Conservation (phyloP, 2,888 invertebrate species). For the Macrosoma leucophasiata region DNA sequence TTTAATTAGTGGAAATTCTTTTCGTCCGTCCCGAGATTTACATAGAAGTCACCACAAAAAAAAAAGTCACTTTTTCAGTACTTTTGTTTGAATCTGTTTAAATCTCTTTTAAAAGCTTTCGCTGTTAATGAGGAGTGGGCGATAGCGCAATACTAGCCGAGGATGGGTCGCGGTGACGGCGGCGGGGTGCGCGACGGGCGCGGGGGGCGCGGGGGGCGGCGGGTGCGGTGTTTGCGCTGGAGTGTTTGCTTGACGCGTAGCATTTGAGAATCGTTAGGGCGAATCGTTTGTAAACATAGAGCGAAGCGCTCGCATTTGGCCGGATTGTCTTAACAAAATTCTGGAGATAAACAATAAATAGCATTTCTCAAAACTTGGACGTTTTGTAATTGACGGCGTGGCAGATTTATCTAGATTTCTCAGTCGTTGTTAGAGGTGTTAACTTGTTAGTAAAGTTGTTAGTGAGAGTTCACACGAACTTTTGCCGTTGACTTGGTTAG, state of each 20-base stretch:
- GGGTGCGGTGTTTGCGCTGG: slow-evolving; percentile 53
- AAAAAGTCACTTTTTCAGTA: slow-evolving; percentile 59
- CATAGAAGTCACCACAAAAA: slow-evolving; percentile 67
- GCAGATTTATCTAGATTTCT: slow-evolving; percentile 71
- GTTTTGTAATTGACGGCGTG: slow-evolving; percentile 66
- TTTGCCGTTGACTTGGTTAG: slow-evolving; percentile 52
- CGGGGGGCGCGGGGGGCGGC: slow-evolving; percentile 32
- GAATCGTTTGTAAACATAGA: slow-evolving; percentile 64
- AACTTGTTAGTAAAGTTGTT: slow-evolving; percentile 71
- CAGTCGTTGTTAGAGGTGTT: slow-evolving; percentile 71
- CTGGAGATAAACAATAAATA: slow-evolving; percentile 65
- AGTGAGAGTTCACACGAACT: slow-evolving; percentile 66
- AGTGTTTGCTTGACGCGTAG: slow-evolving; percentile 67
- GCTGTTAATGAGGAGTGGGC: slow-evolving; percentile 61
- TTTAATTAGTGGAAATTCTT: slow-evolving; percentile 63
- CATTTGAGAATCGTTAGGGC: slow-evolving; percentile 71
- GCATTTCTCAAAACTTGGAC: slow-evolving; percentile 64
- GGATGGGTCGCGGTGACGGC: slow-evolving; percentile 22
- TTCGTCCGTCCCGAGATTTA: slow-evolving; percentile 56
- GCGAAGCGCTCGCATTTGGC: slow-evolving; percentile 59
- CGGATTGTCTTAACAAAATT: slow-evolving; percentile 61
- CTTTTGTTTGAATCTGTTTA: slow-evolving; percentile 66
- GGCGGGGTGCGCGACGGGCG: slow-evolving; percentile 28
- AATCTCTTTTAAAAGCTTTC: slow-evolving; percentile 65
- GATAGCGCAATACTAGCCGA: slow-evolving; percentile 39